These are phyloP conservation scores for Tapirus terrestris DNA, from an alignment of 2,113 vertebrate species.

Conservation along the genomic window DNA sequence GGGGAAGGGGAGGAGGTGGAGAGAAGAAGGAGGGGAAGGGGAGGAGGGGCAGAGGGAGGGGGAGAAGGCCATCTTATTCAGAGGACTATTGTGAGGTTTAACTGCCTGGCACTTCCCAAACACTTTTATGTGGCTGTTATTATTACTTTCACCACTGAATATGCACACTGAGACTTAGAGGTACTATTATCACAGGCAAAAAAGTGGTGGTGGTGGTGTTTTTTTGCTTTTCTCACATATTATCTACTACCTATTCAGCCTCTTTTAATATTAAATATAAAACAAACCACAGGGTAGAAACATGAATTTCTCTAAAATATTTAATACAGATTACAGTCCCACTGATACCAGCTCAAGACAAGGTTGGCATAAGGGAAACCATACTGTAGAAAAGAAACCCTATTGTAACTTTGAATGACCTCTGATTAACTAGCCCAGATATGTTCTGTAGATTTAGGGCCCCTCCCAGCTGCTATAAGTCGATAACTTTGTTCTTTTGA, in stretches of 20 bases:
- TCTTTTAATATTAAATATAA: not conserved
- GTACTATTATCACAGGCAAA: not conserved
- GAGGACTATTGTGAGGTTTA: not conserved
- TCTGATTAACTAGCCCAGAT: too few species aligned
- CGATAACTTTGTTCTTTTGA: too few species aligned
- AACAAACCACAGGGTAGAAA: not conserved
- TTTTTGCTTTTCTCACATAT: not conserved
- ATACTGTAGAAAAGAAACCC: too few species aligned
- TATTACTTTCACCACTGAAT: not conserved
- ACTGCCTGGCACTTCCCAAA: not conserved
- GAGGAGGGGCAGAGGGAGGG: accelerated
- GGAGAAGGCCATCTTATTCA: not conserved
- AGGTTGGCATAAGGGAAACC: too few species aligned
- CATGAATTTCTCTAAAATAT: not conserved
- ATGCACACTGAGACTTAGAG: not conserved
- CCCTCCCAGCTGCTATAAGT: too few species aligned
- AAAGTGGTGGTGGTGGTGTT: not conserved
- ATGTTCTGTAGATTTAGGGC: too few species aligned
- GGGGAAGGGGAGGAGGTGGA: not conserved
- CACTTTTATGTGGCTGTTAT: not conserved
- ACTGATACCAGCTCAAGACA: too few species aligned
- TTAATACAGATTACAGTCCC: not conserved
- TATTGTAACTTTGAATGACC: too few species aligned
- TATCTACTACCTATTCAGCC: not conserved
- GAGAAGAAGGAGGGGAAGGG: not conserved